phyloP scores from a whole-genome alignment of 1,140 invertebrate genomes.

The Papilio polyxenes region DNA sequence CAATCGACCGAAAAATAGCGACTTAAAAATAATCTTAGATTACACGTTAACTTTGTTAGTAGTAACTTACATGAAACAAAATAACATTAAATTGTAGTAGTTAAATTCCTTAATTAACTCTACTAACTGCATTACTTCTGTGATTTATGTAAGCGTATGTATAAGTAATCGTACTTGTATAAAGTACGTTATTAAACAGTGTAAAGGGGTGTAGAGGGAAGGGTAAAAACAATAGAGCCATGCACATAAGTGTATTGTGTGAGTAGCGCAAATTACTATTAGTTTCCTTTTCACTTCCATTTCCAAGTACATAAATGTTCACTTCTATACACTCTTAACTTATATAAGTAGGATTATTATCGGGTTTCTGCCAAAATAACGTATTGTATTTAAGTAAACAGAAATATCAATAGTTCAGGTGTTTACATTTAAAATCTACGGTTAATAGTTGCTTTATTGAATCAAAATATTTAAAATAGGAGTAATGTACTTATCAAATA shows the following conservation, averaged over 20 bases:
- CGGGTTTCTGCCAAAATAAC: neutral
- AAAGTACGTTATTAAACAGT: constrained; percentile 4
- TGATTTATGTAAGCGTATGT: neutral
- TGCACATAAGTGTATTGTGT: neutral
- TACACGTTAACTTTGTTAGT: neutral
- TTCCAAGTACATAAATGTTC: constrained; percentile 11
- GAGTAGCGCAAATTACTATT: constrained; percentile 8
- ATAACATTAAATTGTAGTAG: neutral
- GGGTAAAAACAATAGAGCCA: constrained; percentile 6
- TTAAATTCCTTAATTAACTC: neutral
- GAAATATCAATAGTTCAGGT: too few relatives aligned
- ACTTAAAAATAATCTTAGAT: neutral
- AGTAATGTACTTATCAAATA: neutral
- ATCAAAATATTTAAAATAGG: neutral
- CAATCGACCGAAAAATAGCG: too few relatives aligned
- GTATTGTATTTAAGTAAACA: neutral
- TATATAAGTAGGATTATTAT: neutral
- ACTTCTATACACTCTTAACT: neutral
- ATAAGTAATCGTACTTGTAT: constrained; percentile 4
- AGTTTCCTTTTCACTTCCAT: constrained; percentile 2
- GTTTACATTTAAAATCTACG: too few relatives aligned
- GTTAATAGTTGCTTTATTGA: too few relatives aligned
- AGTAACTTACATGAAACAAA: neutral
- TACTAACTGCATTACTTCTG: neutral
- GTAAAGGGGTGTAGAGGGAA: neutral